Evolutionary conservation across 2,113 vertebrate genomes (phyloP).

Genomic region (Gambusia affinis): DNA sequence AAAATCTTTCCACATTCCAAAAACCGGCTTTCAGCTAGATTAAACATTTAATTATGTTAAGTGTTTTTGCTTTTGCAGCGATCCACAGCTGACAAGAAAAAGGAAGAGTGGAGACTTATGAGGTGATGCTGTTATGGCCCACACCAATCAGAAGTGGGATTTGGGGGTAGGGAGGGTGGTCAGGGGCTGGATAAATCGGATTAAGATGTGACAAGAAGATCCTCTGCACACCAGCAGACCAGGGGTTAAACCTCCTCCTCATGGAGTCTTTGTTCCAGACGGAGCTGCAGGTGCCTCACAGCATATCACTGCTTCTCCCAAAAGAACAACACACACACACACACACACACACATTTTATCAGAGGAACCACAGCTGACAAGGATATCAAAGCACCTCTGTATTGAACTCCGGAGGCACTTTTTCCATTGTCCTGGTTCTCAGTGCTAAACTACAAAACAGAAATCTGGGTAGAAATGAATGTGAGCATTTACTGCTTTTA

Average conservation of each 20-base stretch:
- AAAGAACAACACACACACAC: not conserved
- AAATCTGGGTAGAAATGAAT: not conserved
- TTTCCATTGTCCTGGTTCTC: not conserved
- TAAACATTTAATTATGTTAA: conserved; percentile 58
- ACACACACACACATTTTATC: conserved; percentile 1
- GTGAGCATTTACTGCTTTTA: not conserved
- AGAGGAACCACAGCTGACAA: not conserved
- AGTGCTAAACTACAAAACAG: not conserved
- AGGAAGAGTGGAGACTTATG: not conserved
- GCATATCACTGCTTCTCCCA: conserved; percentile 31
- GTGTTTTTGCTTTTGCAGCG: conserved; percentile 19
- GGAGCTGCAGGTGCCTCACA: conserved; percentile 28
- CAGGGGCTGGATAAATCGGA: conserved; percentile 24
- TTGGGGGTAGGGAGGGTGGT: too few relatives aligned
- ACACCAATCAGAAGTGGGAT: not conserved
- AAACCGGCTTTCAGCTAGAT: conserved; percentile 26
- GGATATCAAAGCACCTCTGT: not conserved
- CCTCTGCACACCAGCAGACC: not conserved
- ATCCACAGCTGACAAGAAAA: conserved; percentile 10
- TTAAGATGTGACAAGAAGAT: conserved; percentile 1
- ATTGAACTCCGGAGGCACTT: conserved; percentile 9
- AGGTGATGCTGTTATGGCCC: not conserved
- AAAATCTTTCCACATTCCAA: conserved; percentile 31
- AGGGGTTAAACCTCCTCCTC: conserved; percentile 21
- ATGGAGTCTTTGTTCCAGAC: conserved; percentile 9